Conservation (phyloP, 2,797 vertebrate species). For the Syndactyla subalaris region DNA sequence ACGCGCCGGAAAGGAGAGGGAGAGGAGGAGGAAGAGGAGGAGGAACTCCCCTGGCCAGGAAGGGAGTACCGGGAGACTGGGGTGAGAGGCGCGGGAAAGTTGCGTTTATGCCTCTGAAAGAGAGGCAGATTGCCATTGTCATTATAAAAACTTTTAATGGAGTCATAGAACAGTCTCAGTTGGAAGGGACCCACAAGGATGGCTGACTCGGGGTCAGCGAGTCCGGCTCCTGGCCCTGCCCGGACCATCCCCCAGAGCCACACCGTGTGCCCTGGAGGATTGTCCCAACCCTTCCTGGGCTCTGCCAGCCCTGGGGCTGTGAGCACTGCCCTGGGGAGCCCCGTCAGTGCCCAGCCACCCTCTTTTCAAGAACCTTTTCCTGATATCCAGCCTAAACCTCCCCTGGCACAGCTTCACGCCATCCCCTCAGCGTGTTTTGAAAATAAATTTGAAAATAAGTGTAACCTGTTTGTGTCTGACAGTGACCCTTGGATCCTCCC, state of each 20-base stretch:
- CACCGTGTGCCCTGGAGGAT: accelerated
- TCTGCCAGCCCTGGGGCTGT: background rate
- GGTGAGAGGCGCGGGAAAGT: background rate
- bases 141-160: background rate
- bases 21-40: too few relatives aligned
- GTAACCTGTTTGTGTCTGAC: background rate
- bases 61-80: accelerated
- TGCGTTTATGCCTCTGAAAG: background rate
- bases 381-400: background rate
- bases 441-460: background rate
- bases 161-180: background rate
- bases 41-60: background rate
- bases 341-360: accelerated
- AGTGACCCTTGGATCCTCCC: background rate
- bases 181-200: too few relatives aligned
- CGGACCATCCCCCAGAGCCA: background rate
- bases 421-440: background rate
- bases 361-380: background rate
- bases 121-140: background rate
- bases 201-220: background rate
- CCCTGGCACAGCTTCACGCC: background rate
- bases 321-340: background rate
- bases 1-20: background rate
- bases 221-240: background rate
- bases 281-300: accelerated